Evolutionary conservation across 2,888 invertebrate species (phyloP).

Genomic region (Lydus trimaculatus): DNA sequence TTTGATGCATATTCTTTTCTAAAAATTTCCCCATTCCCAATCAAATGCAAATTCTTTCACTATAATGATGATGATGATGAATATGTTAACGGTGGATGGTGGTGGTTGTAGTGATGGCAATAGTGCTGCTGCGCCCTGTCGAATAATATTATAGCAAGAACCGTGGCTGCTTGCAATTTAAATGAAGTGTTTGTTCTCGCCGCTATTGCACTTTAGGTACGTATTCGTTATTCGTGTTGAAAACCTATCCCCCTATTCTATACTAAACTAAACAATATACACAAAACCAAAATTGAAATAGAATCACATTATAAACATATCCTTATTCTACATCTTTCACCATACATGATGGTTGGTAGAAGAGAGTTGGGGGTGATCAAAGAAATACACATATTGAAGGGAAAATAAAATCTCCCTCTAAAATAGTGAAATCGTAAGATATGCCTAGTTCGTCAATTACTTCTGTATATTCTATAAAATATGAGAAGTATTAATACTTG

Average conservation of each 20-base stretch:
- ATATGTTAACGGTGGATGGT: not conserved
- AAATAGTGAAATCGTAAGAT: no score
- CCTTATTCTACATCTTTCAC: no score
- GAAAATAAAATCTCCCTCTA: no score
- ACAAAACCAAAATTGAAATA: not conserved
- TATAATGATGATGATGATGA: not conserved
- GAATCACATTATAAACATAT: not conserved
- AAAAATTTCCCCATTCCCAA: not conserved
- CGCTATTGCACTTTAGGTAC: constrained; percentile 27
- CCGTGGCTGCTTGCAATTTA: constrained; percentile 33
- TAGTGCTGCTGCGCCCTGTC: constrained; percentile 16
- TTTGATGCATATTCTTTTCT: not conserved
- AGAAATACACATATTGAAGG: no score
- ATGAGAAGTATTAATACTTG: not conserved
- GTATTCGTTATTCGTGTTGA: constrained; percentile 21
- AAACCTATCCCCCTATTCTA: constrained; percentile 12
- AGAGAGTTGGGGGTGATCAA: no score
- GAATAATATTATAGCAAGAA: constrained; percentile 30
- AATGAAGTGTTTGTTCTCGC: constrained; percentile 36
- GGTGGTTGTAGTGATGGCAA: not conserved
- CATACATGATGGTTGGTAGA: no score
- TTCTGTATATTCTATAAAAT: not conserved
- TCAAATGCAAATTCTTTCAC: not conserved
- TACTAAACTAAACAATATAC: not conserved
- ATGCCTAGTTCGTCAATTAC: no score